Evolutionary conservation across 1,140 invertebrate species (phyloP), one percentile per base, ranked within the genome.

Genomic region (Saccostrea cuccullata): DNA sequence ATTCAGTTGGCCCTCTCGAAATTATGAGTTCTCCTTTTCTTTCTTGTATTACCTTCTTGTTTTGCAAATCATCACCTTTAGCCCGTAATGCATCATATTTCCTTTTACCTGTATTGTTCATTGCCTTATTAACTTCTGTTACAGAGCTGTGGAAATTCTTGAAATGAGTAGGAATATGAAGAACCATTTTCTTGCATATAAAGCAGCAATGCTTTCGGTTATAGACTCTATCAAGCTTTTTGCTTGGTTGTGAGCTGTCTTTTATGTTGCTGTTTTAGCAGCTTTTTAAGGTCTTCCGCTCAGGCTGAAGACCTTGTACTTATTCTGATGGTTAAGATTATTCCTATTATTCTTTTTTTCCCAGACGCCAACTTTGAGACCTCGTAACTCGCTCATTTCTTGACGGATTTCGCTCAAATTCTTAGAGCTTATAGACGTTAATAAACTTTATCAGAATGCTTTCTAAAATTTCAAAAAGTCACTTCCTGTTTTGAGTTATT

Each of bases 61-160:
- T 87, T 13, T 87, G 86, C 11, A 60, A 56, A n/a, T 87, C 12
- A 55, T 87, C 86, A 56, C 86, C 86, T 82, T 55, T n/a, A 47
- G 58, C 58, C 60, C 86, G n/a, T 9, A 82, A 8, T n/a, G 4
- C n/a, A n/a, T 82, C 40, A 47, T 30, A 64, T 64, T n/a, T 64
- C 20, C 60, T 64, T 64, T 64, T 64, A 64, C n/a, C 60, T 17
- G 3, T 60, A 6, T 64, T 64, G 17, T 20, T 64, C 13, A 64
- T 17, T 17, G 60, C 60, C 17, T 15, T 15, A 20, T 64, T 15
- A 20, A 64, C n/a, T 64, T 64, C 60, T 20, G 60, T 12, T 17
- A 20, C 60, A 12, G 15, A 20, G 17, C 60, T 64, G n/a, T 64
- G 60, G 13, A 6, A 5, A n/a, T n/a, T 64, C n/a, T 64, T 64